These are phyloP conservation scores for Heliothis peltigera DNA, from an alignment of 2,888 invertebrate genomes.

Conservation along the genomic window DNA sequence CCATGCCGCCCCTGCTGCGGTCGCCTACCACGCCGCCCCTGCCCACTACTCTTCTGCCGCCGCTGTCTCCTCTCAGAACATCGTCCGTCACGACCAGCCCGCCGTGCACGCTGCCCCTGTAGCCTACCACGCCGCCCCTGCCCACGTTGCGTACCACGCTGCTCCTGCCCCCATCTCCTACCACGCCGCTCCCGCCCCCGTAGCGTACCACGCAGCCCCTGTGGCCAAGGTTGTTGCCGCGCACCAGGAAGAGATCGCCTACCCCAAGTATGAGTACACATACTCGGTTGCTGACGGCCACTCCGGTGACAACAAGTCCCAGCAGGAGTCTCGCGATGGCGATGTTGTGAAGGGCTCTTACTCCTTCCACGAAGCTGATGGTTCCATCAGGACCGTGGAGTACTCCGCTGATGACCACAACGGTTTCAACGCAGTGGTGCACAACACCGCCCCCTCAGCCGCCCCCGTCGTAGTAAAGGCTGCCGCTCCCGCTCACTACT, in stretches of 20 bases:
- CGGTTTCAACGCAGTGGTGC: conserved; percentile 81
- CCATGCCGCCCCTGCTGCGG: conserved; percentile 58
- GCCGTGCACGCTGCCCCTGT: conserved; percentile 38
- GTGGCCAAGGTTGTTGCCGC: conserved; percentile 68
- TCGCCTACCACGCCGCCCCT: conserved; percentile 82
- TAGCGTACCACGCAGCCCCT: conserved; percentile 67
- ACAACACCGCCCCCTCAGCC: conserved; percentile 76
- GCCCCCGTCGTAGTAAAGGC: conserved; percentile 76
- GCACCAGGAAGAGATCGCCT: conserved; percentile 59
- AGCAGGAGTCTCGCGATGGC: conserved; percentile 86
- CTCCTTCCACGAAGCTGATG: conserved; percentile 86
- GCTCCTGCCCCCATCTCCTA: conserved; percentile 65
- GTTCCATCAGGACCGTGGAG: conserved; percentile 86
- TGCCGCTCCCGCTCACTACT: conserved; percentile 74
- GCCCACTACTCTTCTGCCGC: conserved; percentile 67
- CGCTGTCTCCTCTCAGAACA: conserved; percentile 72
- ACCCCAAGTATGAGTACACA: conserved; percentile 82
- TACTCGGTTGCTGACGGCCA: conserved; percentile 88
- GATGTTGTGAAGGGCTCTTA: conserved; percentile 87
- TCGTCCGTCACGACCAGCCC: conserved; percentile 70
- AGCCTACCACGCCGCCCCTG: conserved; percentile 61
- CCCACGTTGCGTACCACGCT: conserved; percentile 59
- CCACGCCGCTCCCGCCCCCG: conserved; percentile 64
- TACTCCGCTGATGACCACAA: conserved; percentile 87
- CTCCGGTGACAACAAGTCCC: conserved; percentile 88